phyloP scores from a whole-genome alignment of 2,888 invertebrate genomes.

The Acrobeloides nanus region DNA sequence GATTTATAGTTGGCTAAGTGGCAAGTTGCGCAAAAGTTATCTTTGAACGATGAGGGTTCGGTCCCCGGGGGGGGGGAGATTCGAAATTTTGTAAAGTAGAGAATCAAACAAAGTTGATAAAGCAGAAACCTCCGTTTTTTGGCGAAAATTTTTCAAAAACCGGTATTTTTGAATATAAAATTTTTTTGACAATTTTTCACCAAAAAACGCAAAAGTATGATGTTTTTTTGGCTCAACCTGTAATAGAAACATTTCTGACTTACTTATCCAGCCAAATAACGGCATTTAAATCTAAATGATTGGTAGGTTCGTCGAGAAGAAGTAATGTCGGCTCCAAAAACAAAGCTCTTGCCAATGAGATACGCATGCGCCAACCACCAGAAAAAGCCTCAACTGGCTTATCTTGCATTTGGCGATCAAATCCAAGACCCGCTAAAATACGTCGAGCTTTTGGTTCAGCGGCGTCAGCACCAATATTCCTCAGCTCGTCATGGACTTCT shows the following conservation, averaged over 20 bases:
- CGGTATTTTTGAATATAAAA: no score
- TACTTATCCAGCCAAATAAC: conserved; percentile 99
- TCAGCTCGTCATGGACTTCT: conserved; percentile 72
- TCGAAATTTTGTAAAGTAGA: no score
- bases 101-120: no score
- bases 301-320: conserved; percentile 95
- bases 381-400: conserved; percentile 68
- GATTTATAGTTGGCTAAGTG: background rate
- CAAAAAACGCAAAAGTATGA: background rate
- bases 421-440: conserved; percentile 93
- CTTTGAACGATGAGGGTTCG: no score
- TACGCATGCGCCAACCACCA: conserved; percentile 97
- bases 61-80: no score
- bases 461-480: conserved; percentile 92
- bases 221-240: background rate
- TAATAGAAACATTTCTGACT: conserved; percentile 57
- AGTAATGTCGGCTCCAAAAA: conserved; percentile 94
- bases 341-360: conserved; percentile 79
- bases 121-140: no score
- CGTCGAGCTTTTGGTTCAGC: conserved; percentile 91
- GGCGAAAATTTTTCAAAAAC: no score
- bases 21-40: no score
- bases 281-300: conserved; percentile 96
- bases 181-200: no score
- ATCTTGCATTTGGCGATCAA: conserved; percentile 70